These are phyloP conservation scores for Gobiocypris rarus DNA, from an alignment of 2,113 vertebrate species.

Conservation along the genomic window DNA sequence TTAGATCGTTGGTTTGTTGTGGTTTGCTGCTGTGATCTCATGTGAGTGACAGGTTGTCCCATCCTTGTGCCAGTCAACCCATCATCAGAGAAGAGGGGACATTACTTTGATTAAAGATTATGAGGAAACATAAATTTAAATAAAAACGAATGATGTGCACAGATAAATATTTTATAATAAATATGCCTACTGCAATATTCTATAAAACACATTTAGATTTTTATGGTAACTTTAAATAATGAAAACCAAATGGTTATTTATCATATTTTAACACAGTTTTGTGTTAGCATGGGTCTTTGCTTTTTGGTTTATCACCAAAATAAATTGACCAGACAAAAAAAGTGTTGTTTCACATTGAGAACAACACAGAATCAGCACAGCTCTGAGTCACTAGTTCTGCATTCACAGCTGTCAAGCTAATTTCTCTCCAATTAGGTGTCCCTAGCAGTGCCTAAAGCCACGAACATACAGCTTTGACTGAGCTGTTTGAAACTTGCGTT, in stretches of 20 bases:
- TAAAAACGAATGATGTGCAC: too few relatives aligned
- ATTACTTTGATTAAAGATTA: too few relatives aligned
- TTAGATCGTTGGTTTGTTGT: too few relatives aligned
- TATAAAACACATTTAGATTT: too few relatives aligned
- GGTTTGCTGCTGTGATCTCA: too few relatives aligned
- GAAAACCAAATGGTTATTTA: neutral
- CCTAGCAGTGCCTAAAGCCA: constrained; percentile 6
- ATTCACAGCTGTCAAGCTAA: constrained; percentile 10
- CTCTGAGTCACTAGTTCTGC: constrained; percentile 18
- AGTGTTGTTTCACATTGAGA: neutral
- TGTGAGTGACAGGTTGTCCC: too few relatives aligned
- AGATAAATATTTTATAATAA: too few relatives aligned
- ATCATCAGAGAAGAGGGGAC: too few relatives aligned
- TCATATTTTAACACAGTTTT: neutral
- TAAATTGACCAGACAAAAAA: neutral
- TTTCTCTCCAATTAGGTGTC: constrained; percentile 47
- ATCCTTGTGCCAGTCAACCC: too few relatives aligned
- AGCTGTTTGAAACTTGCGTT: constrained; percentile 37
- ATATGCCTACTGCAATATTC: too few relatives aligned
- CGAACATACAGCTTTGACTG: neutral
- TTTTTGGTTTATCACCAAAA: constrained; percentile 9
- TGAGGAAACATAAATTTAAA: too few relatives aligned
- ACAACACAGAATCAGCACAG: neutral
- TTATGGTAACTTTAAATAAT: too few relatives aligned
- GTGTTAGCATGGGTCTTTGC: neutral